Base-by-base conservation (phyloP, 2,888 invertebrate genomes). In the Drosophila nr. fundita region DNA sequence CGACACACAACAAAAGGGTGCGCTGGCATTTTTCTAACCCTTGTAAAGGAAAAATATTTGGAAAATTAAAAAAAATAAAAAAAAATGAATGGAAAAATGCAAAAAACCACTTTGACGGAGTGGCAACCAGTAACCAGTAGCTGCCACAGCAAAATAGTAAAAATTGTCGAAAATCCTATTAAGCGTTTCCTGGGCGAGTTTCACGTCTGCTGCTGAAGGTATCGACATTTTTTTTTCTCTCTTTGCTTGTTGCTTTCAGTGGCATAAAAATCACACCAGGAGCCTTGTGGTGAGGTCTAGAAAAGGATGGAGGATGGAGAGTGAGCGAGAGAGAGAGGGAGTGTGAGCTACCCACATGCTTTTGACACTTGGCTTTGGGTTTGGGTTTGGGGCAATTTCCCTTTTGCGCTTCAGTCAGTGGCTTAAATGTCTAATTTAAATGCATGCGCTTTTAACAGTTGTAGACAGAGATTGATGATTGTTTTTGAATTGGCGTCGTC, bases 391-490 rank as follows among this genome's bases (percentile, higher is more conserved):
- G 52, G 59, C 45, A 60, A 62, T 49, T 45, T 68, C 50, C 70
- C 63, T 50, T 52, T 52, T 29, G 29, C 36, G 45, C 36, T 49
- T 42, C 63, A 67, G 61, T 21, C 62, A 65, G 73, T 83, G 77
- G 77, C 85, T 90, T 91, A 91, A 92, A 92, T 91, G 91, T 91
- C 90, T 92, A 91, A 92, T 91, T 91, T 91, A 92, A 91, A 91
- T 91, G 91, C 91, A 91, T 91, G 91, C 89, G 87, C 84, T 90
- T 87, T 91, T 88, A 87, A 89, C 86, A 87, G 86, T 71, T 71
- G 79, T 74, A 68, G 90, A 91, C 91, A 91, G 90, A 91, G 91
- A 91, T 91, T 91, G 91, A 91, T 91, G 91, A 91, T 88, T 82
- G 73, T 78, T 84, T 84, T 83, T 69, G 76, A 82, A 82, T 82